Base-by-base conservation (phyloP, 2,113 vertebrate species). In the Paedocypris sp. region DNA sequence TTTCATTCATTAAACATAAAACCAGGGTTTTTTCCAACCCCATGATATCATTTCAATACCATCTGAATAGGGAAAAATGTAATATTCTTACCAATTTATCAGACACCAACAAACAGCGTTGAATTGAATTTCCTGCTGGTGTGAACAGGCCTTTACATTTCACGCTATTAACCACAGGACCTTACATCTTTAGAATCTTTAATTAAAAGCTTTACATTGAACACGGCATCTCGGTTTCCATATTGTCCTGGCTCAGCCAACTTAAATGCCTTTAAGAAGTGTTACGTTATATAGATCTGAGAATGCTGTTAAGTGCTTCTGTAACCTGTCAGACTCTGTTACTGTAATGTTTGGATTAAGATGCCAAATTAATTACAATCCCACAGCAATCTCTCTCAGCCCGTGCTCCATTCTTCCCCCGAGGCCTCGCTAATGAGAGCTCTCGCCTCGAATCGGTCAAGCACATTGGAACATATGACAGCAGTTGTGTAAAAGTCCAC, bases 281-380 rank as follows among this genome's bases (percentile, higher is more conserved):
- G 35, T 18, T 26, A 48, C 57, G 31, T 43, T 56, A 43, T 28
- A 20, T 25, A 38, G 32, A 67, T 51, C 38, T 54, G 39, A 62
- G 50, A 62, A 26, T 41, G 29, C 28, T 33, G 18, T 53, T 59
- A 36, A 20, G 29, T 61, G 35, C 43, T 57, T 63, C 51, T 67
- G 47, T 54, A 60, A 66, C 16, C 36, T 63, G 67, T 47, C 49
- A 64, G 19, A 42, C 33, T 25, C 53, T 26, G 53, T 60, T 32
- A 51, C 48, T 70, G 35, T 54, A 56, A 58, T 62, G 56, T 57
- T 32, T 62, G 68, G 65, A 75, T 73, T 63, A 49, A 59, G 62
- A 68, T 73, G 64, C 42, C 63, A 69, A 70, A 70, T 75, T 64
- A 72, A 72, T 69, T 67, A 64, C 33, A 59, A 58, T 60, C 60